Base-by-base conservation (phyloP, 2,797 vertebrate species). In the Amniataba percoides region DNA sequence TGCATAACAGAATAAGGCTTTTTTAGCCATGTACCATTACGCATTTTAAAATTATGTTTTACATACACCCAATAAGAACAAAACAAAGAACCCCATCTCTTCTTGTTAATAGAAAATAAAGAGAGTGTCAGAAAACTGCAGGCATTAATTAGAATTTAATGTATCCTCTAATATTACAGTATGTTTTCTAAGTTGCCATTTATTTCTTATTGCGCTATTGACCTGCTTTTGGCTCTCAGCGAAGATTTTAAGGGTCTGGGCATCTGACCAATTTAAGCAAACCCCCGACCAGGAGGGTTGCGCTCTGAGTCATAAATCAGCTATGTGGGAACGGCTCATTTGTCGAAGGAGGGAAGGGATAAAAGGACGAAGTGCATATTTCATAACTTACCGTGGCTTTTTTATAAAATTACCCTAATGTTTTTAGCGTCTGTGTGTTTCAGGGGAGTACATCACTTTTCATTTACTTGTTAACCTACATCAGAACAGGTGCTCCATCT, bases 161-260 rank as follows among this genome's bases (percentile, higher is more conserved):
- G 3, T 12, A 25, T 39, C 21, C 1, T 27, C 6, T 23, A n/a
- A 11, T 42, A 34, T 77, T 16, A 40, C 16, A 58, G 21, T 21
- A 9, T 58, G 31, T 36, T 11, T 34, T 65, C 2, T 45, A 21
- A 8, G 10, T 51, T 59, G 4, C 19, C 13, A 43, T 52, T 43
- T 49, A 58, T 40, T 14, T 1, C 12, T 42, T 6, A 14, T 55
- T 72, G 43, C 14, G 0, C 21, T 5, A 49, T 53, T 48, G 8
- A 15, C 4, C 57, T 60, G n/a, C 39, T 53, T 19, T 60, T 67
- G 66, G 40, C n/a, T 64, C 72, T 75, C 53, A 46, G 18, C 59
- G 19, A 48, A 63, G 53, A 58, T 59, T 58, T 46, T 66, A 7
- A n/a, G 62, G 18, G n/a, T 74, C 78, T 58, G 14, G 34, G 15